Conservation (phyloP, 2,888 invertebrate genomes). For the Cantharis flavilabris region DNA sequence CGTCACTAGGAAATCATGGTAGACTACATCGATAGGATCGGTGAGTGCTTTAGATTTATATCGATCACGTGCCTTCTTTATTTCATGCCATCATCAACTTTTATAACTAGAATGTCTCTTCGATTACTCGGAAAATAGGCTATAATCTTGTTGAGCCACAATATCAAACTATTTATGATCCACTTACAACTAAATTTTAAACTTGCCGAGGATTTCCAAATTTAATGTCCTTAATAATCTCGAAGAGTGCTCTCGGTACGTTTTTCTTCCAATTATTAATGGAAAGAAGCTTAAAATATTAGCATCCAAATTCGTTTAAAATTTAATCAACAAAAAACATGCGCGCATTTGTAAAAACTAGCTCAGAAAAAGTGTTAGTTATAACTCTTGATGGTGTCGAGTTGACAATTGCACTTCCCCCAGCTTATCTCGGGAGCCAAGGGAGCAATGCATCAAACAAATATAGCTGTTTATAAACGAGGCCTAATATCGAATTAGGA, state of each 20-base stretch:
- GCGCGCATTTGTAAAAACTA: slow-evolving; percentile 41
- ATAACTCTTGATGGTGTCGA: slow-evolving; percentile 54
- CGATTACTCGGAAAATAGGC: slow-evolving; percentile 28
- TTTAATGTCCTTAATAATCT: not conserved
- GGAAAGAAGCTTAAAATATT: not conserved
- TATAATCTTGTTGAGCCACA: slow-evolving; percentile 29
- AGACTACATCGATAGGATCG: slow-evolving; percentile 51
- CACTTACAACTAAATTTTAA: slow-evolving; percentile 22
- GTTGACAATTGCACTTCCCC: slow-evolving; percentile 53
- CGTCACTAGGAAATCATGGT: slow-evolving; percentile 39
- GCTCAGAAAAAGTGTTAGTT: slow-evolving; percentile 53
- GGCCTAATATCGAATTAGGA: slow-evolving; percentile 46
- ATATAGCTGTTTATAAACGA: slow-evolving; percentile 44
- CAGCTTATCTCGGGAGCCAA: slow-evolving; percentile 43
- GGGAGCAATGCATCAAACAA: slow-evolving; percentile 52
- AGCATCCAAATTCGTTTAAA: slow-evolving; percentile 36
- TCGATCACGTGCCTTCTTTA: slow-evolving; percentile 38
- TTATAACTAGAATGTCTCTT: slow-evolving; percentile 29
- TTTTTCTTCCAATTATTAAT: not conserved
- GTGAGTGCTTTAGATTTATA: slow-evolving; percentile 44
- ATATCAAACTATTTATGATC: slow-evolving; percentile 21
- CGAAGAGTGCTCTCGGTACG: not conserved
- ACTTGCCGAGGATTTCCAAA: not conserved
- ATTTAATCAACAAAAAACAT: slow-evolving; percentile 51
- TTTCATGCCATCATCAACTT: slow-evolving; percentile 33